Base-by-base conservation (phyloP, 2,888 invertebrate species). In the Imbricaverruca yamaguchii region DNA sequence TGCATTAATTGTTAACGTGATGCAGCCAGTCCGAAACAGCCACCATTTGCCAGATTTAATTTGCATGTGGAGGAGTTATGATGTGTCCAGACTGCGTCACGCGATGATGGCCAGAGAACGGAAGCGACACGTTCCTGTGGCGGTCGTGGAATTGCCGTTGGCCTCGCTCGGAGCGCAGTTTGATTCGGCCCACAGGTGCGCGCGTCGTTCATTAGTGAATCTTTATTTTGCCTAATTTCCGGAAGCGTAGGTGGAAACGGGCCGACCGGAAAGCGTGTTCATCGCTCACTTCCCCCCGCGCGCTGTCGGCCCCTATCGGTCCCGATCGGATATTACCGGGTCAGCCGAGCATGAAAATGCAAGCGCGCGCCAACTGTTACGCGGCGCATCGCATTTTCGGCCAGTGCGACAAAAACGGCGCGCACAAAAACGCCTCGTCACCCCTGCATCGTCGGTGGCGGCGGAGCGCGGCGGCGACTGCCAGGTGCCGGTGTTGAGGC, bases 341-440 rank as follows among this genome's bases (percentile, higher is more conserved):
- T 9, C 65, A 23, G 65, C 65, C n/a, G 65, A 9, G 65, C 65
- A 65, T 74, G 74, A 74, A 74, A 74, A 55, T 55, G 74, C 53
- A 18, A 55, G 74, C 74, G 74, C 74, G 74, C 53, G 74, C 74
- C 74, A 74, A 74, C 74, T 74, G 74, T 53, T 74, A 55, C 74
- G 11, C 21, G 10, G 21, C 8, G 10, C 55, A 74, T 74, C 74
- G 23, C 53, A 74, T 74, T 74, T 21, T 9, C 25, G 25, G 67
- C 7, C 74, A 21, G 8, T 10, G 23, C 23, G 10, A 55, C 74
- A 74, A 74, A 74, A 74, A 74, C 53, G 55, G 55, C 55, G 21
- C 74, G 9, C 9, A 18, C 53, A 55, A 74, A 74, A 74, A 74
- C 18, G 74, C 21, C 74, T 23, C 55, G 55, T 74, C 74, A 74